Base-by-base conservation (phyloP, 2,888 invertebrate species). In the Ormia ochracea region DNA sequence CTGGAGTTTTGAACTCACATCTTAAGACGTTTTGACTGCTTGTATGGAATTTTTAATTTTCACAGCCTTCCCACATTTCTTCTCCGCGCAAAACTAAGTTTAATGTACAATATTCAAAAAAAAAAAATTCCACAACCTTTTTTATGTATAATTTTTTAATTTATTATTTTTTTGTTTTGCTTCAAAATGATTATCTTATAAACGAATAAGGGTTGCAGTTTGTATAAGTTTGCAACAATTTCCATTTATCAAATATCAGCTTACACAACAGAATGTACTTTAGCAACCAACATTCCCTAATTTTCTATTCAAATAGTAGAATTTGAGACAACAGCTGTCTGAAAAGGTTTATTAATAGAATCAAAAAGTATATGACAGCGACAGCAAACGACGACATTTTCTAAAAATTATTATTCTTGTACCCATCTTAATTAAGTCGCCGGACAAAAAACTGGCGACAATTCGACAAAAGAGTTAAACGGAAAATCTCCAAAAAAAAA, bases 271-370 rank as follows among this genome's bases (percentile, higher is more conserved):
- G 4, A 41, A 59, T n/a, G 41, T 14, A 38, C 58, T 41, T 59
- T 26, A 59, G n/a, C n/a, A n/a, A n/a, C n/a, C 26, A 10, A 28
- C 21, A 19, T 45, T 45, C 5, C 12, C 3, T 10, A 45, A 45
- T 21, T 45, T 23, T n/a, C 14, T 3, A 26, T 50, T n/a, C 14
- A 45, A 38, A 33, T 56, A 12, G 19, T 50, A 10, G 38, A 28
- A 12, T 54, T 63, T 7, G 5, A 26, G 28, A 12, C 31, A 72
- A 59, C 77, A 78, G 58, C 77, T 77, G 70, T 41, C 41, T 52
- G 3, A 26, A 33, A 65, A 33, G 21, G 21, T 70, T 70, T 33
- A 58, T 50, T 58, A 76, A 76, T 50, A 72, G 38, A 61, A 19
- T 61, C 23, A 12, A 26, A 61, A 38, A n/a, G 38, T 17, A 52